These are phyloP conservation scores for Morbakka virulenta DNA, from an alignment of 30 jellyfish, hydroid and myxozoan genomes.

Conservation along the genomic window DNA sequence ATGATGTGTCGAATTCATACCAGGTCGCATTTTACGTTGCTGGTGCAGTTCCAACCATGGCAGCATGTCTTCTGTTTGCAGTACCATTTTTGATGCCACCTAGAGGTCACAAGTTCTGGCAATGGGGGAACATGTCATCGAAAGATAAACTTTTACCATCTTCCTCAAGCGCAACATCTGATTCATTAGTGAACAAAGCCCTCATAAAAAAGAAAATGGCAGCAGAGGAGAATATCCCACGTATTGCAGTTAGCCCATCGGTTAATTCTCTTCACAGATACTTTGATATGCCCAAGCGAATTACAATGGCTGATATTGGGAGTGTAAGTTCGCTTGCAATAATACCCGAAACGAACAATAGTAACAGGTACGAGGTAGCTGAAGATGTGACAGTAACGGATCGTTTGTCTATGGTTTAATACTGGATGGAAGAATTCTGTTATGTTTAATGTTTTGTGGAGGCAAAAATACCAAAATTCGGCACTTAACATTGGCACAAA, in stretches of 20 bases:
- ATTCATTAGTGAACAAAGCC: conserved; percentile 26
- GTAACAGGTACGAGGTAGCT: background rate
- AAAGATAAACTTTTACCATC: conserved; percentile 45
- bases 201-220: conserved; percentile 31
- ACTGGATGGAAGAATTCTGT: no score
- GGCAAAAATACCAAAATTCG: no score
- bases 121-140: conserved; percentile 43
- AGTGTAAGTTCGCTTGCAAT: conserved; percentile 84
- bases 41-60: conserved; percentile 96
- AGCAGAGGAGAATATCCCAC: conserved; percentile 44
- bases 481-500: no score
- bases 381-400: background rate
- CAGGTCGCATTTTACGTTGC: conserved; percentile 98
- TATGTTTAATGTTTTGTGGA: no score
- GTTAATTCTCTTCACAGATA: conserved; percentile 59
- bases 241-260: conserved; percentile 75
- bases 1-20: conserved; percentile 82
- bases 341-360: conserved; percentile 28
- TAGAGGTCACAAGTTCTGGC: conserved; percentile 83
- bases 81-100: conserved; percentile 98
- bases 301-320: conserved; percentile 84
- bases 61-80: conserved; percentile 85
- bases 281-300: conserved; percentile 80
- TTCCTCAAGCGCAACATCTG: conserved; percentile 31
- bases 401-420: background rate